These are phyloP conservation scores for Ormyrus pomaceus DNA, from an alignment of 2,888 invertebrate genomes.

Conservation along the genomic window DNA sequence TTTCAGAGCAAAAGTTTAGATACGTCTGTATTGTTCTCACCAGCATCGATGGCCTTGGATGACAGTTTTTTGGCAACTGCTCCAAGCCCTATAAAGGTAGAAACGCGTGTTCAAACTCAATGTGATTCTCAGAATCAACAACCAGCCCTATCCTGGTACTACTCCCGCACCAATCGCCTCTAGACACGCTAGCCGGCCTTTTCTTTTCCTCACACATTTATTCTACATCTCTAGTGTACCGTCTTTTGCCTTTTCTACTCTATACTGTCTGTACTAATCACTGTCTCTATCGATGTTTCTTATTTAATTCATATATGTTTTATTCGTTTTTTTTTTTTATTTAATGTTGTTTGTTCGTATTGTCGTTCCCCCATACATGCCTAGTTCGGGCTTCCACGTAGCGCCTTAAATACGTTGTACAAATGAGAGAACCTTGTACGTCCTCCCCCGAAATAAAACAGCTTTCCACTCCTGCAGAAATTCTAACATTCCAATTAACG, in stretches of 20 bases:
- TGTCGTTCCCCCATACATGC: conserved; percentile 51
- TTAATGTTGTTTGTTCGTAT: conserved; percentile 55
- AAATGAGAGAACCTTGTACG: conserved; percentile 41
- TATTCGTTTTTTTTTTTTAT: conserved; percentile 56
- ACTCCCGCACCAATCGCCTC: conserved; percentile 74
- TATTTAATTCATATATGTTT: conserved; percentile 58
- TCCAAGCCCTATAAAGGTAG: conserved; percentile 80
- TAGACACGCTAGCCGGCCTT: conserved; percentile 76
- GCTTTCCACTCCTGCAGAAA: conserved; percentile 42
- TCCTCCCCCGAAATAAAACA: conserved; percentile 26
- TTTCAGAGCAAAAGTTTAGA: conserved; percentile 91
- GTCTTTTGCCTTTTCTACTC: conserved; percentile 47
- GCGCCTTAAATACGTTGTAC: conserved; percentile 40
- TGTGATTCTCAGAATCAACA: conserved; percentile 68
- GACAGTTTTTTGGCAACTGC: conserved; percentile 85
- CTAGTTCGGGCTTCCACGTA: conserved; percentile 52
- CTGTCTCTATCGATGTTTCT: conserved; percentile 46
- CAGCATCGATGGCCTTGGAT: conserved; percentile 88
- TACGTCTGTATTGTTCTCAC: conserved; percentile 88
- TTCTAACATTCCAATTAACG: conserved; percentile 51
- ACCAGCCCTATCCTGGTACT: conserved; percentile 74
- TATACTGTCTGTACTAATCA: conserved; percentile 44
- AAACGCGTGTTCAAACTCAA: conserved; percentile 73
- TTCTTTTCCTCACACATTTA: conserved; percentile 58
- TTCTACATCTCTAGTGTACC: conserved; percentile 47